Conservation (phyloP, 2,797 vertebrate genomes). For the Merluccius polli region DNA sequence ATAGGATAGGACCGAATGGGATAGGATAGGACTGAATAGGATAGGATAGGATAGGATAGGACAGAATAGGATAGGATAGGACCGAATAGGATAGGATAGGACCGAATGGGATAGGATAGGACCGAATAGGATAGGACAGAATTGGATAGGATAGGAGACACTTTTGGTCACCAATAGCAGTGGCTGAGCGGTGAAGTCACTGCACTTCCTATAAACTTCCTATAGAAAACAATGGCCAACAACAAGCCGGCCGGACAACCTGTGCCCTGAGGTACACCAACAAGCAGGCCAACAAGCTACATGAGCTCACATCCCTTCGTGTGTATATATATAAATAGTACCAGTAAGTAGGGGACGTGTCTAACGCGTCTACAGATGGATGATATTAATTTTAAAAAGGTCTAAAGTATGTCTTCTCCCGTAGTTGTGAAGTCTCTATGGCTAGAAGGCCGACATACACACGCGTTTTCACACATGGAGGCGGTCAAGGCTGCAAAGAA, state of each 20-base stretch:
- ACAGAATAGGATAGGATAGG: too few species aligned
- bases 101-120: not conserved
- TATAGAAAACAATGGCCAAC: slow-evolving; percentile 3
- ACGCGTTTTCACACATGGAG: too few species aligned
- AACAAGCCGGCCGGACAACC: not conserved
- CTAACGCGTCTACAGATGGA: not conserved
- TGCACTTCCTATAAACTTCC: slow-evolving; percentile 2
- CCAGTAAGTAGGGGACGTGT: not conserved
- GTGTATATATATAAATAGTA: not conserved
- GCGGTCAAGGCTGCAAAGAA: too few species aligned
- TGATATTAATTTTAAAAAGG: not conserved
- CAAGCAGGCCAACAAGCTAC: not conserved
- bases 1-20: too few species aligned
- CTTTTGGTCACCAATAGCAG: not conserved
- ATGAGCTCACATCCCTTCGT: not conserved
- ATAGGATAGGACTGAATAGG: too few species aligned
- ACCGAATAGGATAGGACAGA: not conserved
- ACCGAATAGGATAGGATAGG: not conserved
- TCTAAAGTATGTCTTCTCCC: not conserved
- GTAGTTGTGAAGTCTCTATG: too few species aligned
- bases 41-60: too few species aligned
- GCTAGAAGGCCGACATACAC: too few species aligned
- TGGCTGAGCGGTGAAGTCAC: not conserved
- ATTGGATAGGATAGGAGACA: not conserved
- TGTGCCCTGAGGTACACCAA: not conserved